Percentiles rank a stretch among this genome's conserved stretches.
Conservation (phyloP, 2,888 invertebrate genomes). For the Volucella inanis region DNA sequence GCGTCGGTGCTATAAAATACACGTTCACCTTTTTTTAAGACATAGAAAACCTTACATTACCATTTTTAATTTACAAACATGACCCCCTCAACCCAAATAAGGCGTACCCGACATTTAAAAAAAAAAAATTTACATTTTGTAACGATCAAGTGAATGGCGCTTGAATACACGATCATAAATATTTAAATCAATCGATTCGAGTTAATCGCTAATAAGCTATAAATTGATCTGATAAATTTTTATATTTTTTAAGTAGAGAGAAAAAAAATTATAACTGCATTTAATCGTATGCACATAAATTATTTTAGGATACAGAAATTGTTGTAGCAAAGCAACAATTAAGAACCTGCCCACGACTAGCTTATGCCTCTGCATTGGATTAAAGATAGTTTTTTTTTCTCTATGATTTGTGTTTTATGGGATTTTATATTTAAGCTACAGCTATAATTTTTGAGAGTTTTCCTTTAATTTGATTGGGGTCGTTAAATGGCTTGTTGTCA, state of each 20-base stretch:
- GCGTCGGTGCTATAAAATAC: not conserved
- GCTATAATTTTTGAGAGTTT: conserved; percentile 3
- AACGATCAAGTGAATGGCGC: conserved; percentile 51
- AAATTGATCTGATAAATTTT: conserved; percentile 42
- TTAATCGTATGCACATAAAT: conserved; percentile 56
- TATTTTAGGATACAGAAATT: conserved; percentile 12
- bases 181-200: conserved; percentile 60
- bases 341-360: conserved; percentile 24
- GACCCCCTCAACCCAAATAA: not conserved
- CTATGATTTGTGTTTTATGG: conserved; percentile 1
- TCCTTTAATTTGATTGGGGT: conserved; percentile 16
- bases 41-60: conserved; percentile 3
- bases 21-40: not conserved
- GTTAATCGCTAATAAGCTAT: conserved; percentile 58
- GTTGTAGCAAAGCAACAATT: conserved; percentile 19
- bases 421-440: not conserved
- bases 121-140: conserved; percentile 12
- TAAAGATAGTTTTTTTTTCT: not conserved
- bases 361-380: conserved; percentile 14
- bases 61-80: conserved; percentile 12
- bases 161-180: conserved; percentile 56
- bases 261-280: conserved; percentile 29
- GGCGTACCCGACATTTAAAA: conserved; percentile 11
- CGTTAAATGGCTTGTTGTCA: conserved; percentile 9
- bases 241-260: not conserved